Conservation (phyloP, 2,888 invertebrate species). For the Noctua comes region DNA sequence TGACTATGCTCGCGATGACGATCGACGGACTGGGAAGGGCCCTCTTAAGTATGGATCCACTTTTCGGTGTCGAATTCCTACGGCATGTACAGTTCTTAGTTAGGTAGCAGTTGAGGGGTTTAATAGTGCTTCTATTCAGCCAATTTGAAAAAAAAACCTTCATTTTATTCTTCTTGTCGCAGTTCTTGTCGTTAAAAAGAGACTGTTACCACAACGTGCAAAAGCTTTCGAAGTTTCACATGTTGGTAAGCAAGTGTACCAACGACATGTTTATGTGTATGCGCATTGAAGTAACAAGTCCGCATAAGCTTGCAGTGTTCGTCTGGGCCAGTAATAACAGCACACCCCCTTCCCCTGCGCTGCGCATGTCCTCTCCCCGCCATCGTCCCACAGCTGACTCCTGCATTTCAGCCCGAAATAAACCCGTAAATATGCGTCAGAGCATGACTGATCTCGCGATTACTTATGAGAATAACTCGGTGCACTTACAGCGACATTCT, state of each 20-base stretch:
- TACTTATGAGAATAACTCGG: conserved; percentile 72
- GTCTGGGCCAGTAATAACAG: conserved; percentile 65
- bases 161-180: background rate
- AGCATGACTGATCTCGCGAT: conserved; percentile 73
- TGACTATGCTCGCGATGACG: too few relatives aligned
- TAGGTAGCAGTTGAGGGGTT: background rate
- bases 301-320: conserved; percentile 61
- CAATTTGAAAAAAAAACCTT: background rate
- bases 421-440: conserved; percentile 77
- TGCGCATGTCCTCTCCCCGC: conserved; percentile 43
- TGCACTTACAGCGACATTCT: conserved; percentile 66
- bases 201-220: background rate
- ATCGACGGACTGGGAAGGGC: too few relatives aligned
- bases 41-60: background rate
- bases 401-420: conserved; percentile 77
- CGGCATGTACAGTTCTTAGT: background rate
- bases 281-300: conserved; percentile 49
- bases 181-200: background rate
- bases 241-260: conserved; percentile 14
- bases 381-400: conserved; percentile 68
- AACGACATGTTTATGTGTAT: conserved; percentile 48
- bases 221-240: conserved; percentile 12
- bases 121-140: background rate
- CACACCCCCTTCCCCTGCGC: conserved; percentile 54
- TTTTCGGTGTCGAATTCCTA: background rate